Percentiles rank a stretch among this genome's conserved stretches.
These are phyloP conservation scores for Progne subis DNA, from an alignment of 2,113 vertebrate species.

Conservation along the genomic window DNA sequence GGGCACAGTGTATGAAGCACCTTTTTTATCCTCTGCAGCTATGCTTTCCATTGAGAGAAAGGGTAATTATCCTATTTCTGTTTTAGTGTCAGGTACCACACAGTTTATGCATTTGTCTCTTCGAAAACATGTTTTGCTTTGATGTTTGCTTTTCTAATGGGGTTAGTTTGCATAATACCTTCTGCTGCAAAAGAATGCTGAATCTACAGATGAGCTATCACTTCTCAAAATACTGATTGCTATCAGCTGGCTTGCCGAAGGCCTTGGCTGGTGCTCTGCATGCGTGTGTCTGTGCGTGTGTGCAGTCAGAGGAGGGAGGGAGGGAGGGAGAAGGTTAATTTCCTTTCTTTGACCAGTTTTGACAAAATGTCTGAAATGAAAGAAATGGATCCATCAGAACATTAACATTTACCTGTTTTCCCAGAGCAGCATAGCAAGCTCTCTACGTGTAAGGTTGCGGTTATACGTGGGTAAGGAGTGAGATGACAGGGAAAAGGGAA, in stretches of 20 bases:
- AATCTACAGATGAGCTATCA: constrained; percentile 70
- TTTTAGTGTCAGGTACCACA: constrained; percentile 48
- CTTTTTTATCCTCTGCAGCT: constrained; percentile 48
- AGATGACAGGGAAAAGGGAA: neutral
- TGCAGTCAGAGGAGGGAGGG: neutral
- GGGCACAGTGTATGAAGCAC: neutral
- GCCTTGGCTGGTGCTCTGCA: constrained; percentile 59
- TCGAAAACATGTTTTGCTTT: constrained; percentile 60
- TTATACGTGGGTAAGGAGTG: neutral
- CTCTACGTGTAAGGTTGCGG: neutral
- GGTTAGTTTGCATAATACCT: constrained; percentile 62
- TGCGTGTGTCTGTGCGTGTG: constrained; percentile 55
- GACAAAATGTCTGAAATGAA: constrained; percentile 14
- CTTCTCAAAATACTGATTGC: constrained; percentile 68
- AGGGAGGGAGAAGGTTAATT: constrained; percentile 26
- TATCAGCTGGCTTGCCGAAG: constrained; percentile 68
- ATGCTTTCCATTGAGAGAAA: constrained; percentile 42
- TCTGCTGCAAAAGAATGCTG: constrained; percentile 65
- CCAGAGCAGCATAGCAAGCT: neutral
- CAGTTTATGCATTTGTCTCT: constrained; percentile 50
- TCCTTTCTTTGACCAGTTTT: constrained; percentile 53
- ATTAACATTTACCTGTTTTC: neutral
- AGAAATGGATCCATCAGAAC: neutral
- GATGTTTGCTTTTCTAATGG: constrained; percentile 67
- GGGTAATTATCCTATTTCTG: constrained; percentile 49